Conservation (phyloP, 2,113 vertebrate genomes). For the Tinamus guttatus region DNA sequence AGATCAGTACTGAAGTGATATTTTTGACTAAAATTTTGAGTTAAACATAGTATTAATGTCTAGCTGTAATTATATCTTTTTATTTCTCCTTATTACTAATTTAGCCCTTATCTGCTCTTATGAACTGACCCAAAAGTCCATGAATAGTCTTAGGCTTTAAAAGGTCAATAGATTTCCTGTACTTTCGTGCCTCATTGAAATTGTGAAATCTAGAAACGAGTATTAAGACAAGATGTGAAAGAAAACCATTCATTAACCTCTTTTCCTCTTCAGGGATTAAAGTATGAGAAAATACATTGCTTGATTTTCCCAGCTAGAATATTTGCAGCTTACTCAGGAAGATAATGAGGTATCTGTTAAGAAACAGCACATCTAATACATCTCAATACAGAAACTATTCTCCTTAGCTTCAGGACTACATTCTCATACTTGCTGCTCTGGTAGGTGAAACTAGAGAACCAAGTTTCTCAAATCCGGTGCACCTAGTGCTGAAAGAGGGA, state of each 20-base stretch:
- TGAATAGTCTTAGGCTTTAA: not conserved
- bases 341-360: not conserved
- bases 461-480: not conserved
- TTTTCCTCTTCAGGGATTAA: not conserved
- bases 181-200: not conserved
- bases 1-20: not conserved
- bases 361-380: not conserved
- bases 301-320: not conserved
- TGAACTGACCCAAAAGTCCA: not conserved
- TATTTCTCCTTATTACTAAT: not conserved
- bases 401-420: accelerated
- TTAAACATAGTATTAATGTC: not conserved
- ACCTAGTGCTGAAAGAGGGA: not conserved
- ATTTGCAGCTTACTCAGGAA: not conserved
- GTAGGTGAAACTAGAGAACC: not conserved
- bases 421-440: not conserved
- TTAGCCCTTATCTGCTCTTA: not conserved
- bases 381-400: not conserved
- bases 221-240: not conserved
- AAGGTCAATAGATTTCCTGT: not conserved
- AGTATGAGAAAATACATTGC: not conserved
- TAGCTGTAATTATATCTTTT: not conserved
- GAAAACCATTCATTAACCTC: not conserved
- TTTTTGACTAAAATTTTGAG: not conserved
- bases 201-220: not conserved